phyloP scores from a whole-genome alignment of 1,140 invertebrate genomes.

The Grapholita molesta region DNA sequence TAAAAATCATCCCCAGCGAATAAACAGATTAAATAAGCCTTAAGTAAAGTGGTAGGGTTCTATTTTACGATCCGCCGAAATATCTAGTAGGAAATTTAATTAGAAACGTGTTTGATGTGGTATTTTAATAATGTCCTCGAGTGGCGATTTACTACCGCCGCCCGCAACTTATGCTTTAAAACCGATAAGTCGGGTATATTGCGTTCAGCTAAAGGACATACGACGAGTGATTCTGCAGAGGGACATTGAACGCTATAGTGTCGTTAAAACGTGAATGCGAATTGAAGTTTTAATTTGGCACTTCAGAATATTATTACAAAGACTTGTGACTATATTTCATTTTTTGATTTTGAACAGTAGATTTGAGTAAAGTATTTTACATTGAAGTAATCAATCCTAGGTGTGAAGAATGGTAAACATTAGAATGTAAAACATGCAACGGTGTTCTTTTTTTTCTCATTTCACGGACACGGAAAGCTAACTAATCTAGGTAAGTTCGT shows the following conservation, averaged over 20 bases:
- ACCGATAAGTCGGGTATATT: not conserved
- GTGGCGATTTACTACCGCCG: constrained; percentile 45
- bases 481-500: too few species aligned
- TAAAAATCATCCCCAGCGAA: constrained; percentile 13
- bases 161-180: not conserved
- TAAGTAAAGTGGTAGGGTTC: constrained; percentile 52
- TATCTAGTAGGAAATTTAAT: constrained; percentile 63
- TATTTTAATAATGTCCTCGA: constrained; percentile 56
- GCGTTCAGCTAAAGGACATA: not conserved
- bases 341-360: not conserved
- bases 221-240: not conserved
- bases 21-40: constrained; percentile 32
- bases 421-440: too few species aligned
- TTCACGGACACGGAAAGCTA: too few species aligned
- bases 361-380: too few species aligned
- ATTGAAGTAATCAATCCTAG: too few species aligned
- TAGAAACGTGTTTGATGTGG: constrained; percentile 54
- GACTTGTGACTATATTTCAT: not conserved
- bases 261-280: constrained; percentile 40
- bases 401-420: too few species aligned
- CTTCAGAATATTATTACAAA: constrained; percentile 5
- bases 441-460: too few species aligned
- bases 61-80: constrained; percentile 51
- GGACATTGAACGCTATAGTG: constrained; percentile 26
- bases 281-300: constrained; percentile 43